These are phyloP conservation scores for Orientallactaga sibirica DNA, from an alignment of 2,797 vertebrate genomes.

Conservation along the genomic window DNA sequence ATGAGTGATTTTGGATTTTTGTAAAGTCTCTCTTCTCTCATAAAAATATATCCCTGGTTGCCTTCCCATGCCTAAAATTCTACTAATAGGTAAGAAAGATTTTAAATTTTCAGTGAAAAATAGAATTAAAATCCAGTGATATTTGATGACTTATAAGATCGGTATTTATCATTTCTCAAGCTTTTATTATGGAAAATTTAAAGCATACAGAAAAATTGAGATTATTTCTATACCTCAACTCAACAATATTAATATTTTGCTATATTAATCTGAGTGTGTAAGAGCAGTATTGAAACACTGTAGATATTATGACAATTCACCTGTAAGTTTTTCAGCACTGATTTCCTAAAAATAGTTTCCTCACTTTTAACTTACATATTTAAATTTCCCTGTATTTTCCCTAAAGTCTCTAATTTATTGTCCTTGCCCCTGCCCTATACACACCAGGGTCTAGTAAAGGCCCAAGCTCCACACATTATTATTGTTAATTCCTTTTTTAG, in stretches of 20 bases:
- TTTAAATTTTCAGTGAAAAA: background rate
- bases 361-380: background rate
- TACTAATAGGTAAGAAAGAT: background rate
- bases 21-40: background rate
- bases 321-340: background rate
- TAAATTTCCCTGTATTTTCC: background rate
- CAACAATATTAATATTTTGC: constrained; percentile 1
- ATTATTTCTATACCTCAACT: background rate
- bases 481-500: background rate
- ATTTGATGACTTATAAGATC: background rate
- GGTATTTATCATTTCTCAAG: background rate
- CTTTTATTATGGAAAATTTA: constrained; percentile 20
- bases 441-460: background rate
- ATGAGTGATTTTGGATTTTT: background rate
- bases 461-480: background rate
- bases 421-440: background rate
- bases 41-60: background rate
- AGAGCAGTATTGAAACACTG: background rate
- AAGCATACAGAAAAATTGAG: constrained; percentile 7
- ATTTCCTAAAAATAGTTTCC: constrained; percentile 32
- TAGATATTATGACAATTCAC: background rate
- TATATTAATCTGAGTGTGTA: background rate
- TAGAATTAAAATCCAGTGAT: constrained; percentile 1
- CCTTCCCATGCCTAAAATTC: background rate
- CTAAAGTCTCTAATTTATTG: background rate